These are phyloP conservation scores for Orbicella faveolata DNA, from an alignment of 64 coral and sea anemone genomes.

Conservation along the genomic window DNA sequence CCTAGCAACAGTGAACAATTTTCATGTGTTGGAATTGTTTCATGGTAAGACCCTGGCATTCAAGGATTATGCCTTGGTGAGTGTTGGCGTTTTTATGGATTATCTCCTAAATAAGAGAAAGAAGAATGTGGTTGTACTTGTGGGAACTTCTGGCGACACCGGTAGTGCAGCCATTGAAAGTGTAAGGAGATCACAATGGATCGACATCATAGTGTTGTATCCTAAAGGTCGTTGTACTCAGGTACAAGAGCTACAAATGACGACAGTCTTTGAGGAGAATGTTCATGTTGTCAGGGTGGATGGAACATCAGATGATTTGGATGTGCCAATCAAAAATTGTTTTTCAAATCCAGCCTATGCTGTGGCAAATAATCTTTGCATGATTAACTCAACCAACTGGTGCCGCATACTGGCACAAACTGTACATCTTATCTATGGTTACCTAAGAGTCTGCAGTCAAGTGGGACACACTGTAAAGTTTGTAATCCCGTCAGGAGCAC, in stretches of 20 bases:
- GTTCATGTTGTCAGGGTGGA: constrained; percentile 79
- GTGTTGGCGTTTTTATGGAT: constrained; percentile 74
- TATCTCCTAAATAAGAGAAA: constrained; percentile 78
- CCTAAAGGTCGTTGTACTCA: constrained; percentile 85
- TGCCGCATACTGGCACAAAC: constrained; percentile 83
- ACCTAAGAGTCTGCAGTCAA: constrained; percentile 72
- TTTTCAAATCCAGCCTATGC: constrained; percentile 51
- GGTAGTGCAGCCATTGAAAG: constrained; percentile 97
- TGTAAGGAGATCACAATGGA: constrained; percentile 49
- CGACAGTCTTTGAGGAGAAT: constrained; percentile 76
- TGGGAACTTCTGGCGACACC: constrained; percentile 89
- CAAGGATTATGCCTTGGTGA: constrained; percentile 78
- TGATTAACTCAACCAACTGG: constrained; percentile 84
- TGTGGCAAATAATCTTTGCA: constrained; percentile 61
- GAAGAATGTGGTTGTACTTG: constrained; percentile 66
- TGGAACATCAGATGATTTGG: constrained; percentile 87
- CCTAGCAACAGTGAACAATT: constrained; percentile 41
- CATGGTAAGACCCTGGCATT: constrained; percentile 97
- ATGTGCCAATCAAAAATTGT: constrained; percentile 58
- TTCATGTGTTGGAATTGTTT: constrained; percentile 85
- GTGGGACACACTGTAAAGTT: constrained; percentile 67
- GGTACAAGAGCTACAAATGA: constrained; percentile 93
- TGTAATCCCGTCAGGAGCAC: constrained; percentile 88
- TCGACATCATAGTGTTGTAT: constrained; percentile 83
- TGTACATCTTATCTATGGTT: constrained; percentile 88